phyloP scores from a whole-genome alignment of 2,888 invertebrate genomes.

The Labia minor region DNA sequence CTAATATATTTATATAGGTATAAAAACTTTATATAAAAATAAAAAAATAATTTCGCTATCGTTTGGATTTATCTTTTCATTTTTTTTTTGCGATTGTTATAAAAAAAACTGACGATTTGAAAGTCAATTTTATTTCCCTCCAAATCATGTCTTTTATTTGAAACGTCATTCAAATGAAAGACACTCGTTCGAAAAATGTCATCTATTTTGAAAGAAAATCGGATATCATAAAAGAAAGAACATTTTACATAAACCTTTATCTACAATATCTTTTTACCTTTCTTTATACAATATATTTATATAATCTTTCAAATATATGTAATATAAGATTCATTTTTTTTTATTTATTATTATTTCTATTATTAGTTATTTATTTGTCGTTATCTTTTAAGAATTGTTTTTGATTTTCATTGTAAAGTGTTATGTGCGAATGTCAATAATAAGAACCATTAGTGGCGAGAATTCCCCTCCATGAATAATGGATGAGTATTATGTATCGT shows the following conservation, averaged over 20 bases:
- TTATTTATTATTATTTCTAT: too few relatives aligned
- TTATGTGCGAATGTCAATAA: neutral
- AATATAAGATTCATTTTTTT: too few relatives aligned
- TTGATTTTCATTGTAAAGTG: neutral
- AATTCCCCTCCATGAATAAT: neutral
- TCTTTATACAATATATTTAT: neutral
- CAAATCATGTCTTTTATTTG: neutral
- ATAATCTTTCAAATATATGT: neutral
- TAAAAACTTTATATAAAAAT: too few relatives aligned
- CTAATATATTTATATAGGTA: too few relatives aligned
- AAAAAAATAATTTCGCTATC: slow-evolving; percentile 14
- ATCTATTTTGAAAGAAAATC: neutral
- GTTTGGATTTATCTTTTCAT: too few relatives aligned
- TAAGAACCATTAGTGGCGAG: neutral
- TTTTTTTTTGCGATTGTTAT: neutral
- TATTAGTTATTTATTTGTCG: neutral
- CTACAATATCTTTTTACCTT: neutral
- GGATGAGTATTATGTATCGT: neutral
- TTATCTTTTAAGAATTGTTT: neutral
- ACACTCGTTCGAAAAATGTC: neutral
- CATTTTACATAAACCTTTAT: neutral
- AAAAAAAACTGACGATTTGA: neutral
- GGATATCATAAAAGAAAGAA: slow-evolving; percentile 9
- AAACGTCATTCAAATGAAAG: neutral
- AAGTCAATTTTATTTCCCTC: slow-evolving; percentile 13